Conservation (phyloP, 2,888 invertebrate species). For the Andrena dorsata region DNA sequence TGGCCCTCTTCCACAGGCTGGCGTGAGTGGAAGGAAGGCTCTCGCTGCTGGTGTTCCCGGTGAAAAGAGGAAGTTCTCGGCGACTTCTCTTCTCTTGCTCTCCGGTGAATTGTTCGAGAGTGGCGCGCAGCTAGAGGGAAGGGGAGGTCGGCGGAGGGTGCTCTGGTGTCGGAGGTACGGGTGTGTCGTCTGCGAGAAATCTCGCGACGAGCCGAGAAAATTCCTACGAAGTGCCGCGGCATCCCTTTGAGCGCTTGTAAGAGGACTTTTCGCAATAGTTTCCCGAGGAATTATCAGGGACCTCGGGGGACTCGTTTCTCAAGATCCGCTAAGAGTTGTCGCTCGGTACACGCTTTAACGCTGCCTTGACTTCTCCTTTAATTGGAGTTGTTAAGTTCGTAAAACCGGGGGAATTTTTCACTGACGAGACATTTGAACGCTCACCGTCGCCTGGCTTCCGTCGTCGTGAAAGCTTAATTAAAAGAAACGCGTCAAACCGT, state of each 20-base stretch:
- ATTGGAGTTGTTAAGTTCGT: conserved; percentile 21
- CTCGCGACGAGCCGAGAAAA: conserved; percentile 71
- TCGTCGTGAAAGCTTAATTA: not conserved
- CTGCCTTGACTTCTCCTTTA: conserved; percentile 16
- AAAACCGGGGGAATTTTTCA: not conserved
- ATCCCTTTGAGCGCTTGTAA: conserved; percentile 53
- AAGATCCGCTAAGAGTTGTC: not conserved
- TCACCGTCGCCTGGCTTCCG: not conserved
- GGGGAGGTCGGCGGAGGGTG: conserved; percentile 48
- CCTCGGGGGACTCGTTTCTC: conserved; percentile 24
- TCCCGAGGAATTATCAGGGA: conserved; percentile 47
- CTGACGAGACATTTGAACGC: not conserved
- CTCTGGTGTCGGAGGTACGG: conserved; percentile 54
- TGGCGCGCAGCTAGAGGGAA: conserved; percentile 13
- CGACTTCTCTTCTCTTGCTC: conserved; percentile 43
- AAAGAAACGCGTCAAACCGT: not conserved
- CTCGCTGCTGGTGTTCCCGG: conserved; percentile 73
- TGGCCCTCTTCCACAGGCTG: conserved; percentile 69
- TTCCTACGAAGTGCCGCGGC: conserved; percentile 61
- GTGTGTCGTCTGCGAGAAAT: conserved; percentile 74
- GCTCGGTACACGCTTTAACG: conserved; percentile 16
- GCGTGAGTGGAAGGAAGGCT: conserved; percentile 60
- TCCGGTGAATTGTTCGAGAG: conserved; percentile 48
- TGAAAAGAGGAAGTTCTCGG: conserved; percentile 77
- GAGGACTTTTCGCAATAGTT: conserved; percentile 54